phyloP scores from a whole-genome alignment of 2,888 invertebrate genomes.

The Ochropleura leucogaster region DNA sequence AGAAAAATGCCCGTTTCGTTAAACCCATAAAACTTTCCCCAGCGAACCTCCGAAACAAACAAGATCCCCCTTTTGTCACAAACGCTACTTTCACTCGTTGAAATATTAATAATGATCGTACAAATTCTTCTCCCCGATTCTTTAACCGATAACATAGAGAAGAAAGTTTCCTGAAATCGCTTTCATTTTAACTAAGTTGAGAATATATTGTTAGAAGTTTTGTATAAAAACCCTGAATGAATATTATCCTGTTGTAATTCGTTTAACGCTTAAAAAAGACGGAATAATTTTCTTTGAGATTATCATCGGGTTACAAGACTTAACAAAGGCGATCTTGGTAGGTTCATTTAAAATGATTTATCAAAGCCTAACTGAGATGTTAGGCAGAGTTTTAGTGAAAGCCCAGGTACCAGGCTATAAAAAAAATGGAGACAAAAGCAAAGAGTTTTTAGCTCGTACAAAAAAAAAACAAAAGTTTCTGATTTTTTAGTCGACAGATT shows the following conservation, averaged over 20 bases:
- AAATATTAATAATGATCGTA: constrained; percentile 65
- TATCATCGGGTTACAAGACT: constrained; percentile 40
- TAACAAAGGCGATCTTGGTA: constrained; percentile 32
- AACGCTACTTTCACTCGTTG: constrained; percentile 54
- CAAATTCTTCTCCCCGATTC: constrained; percentile 40
- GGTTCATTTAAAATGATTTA: constrained; percentile 60
- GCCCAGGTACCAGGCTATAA: constrained; percentile 40
- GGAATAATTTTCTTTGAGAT: constrained; percentile 47
- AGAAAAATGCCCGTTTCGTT: constrained; percentile 45
- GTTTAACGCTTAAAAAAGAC: constrained; percentile 38
- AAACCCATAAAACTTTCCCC: constrained; percentile 55
- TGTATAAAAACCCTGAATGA: constrained; percentile 37
- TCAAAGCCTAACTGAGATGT: constrained; percentile 57
- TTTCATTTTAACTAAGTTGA: constrained; percentile 55
- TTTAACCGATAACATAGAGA: constrained; percentile 53
- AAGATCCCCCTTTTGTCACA: constrained; percentile 52
- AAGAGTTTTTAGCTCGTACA: constrained; percentile 19
- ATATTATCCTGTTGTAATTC: constrained; percentile 53
- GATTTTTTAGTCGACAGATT: constrained; percentile 16
- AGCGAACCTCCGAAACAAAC: constrained; percentile 54
- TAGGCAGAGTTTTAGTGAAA: constrained; percentile 49
- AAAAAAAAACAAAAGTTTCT: constrained; percentile 12
- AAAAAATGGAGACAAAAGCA: constrained; percentile 45
- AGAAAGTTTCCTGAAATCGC: constrained; percentile 57
- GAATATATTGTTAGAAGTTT: constrained; percentile 61